These are phyloP conservation scores for Vanessa atalanta DNA, from an alignment of 1,140 invertebrate species.

Conservation along the genomic window DNA sequence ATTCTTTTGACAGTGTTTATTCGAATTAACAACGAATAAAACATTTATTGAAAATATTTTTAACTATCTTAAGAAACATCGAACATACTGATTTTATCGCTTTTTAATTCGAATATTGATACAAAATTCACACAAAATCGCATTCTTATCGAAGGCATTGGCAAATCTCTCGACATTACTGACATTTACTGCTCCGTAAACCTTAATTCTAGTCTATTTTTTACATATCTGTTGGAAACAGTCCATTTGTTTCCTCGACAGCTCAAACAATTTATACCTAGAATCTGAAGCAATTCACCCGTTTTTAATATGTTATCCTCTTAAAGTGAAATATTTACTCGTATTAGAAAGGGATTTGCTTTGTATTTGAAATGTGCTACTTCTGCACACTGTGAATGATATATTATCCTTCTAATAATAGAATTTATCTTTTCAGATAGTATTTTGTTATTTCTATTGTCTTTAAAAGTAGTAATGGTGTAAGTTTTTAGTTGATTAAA, in stretches of 20 bases:
- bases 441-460: no score
- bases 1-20: no score
- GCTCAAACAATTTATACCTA: constrained; percentile 2
- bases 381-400: neutral
- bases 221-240: neutral
- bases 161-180: neutral
- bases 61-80: no score
- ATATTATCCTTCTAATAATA: neutral
- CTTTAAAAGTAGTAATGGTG: no score
- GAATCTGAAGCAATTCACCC: constrained; percentile 7
- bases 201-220: neutral
- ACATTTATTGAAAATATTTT: no score
- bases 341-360: neutral
- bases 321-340: constrained; percentile 8
- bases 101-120: no score
- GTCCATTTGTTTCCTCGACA: constrained; percentile 5
- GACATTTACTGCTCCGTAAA: constrained; percentile 1
- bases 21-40: no score
- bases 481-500: no score
- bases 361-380: neutral
- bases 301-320: constrained; percentile 15
- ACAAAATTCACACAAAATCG: no score
- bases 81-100: no score
- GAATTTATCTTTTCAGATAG: no score
- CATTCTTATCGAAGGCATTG: no score